Evolutionary conservation across 1,140 invertebrate species (phyloP).

Genomic region (Coelopa frigida): DNA sequence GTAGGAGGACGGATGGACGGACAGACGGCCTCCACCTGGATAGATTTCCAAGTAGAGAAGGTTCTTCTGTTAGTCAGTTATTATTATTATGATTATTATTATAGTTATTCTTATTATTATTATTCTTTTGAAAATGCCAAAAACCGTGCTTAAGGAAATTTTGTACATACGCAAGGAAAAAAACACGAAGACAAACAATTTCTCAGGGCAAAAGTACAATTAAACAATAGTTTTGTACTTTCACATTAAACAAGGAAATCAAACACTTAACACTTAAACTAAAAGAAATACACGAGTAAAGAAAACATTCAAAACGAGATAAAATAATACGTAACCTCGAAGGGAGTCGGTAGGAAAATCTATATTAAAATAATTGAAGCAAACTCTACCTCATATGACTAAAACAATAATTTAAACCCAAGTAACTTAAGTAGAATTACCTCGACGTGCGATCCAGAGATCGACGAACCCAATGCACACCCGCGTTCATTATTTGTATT

Average conservation of each 20-base stretch:
- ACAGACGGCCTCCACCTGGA: not conserved
- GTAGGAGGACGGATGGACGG: not conserved
- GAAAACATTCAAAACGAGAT: slow-evolving; percentile 16
- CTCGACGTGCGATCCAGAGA: too few species aligned
- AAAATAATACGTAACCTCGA: slow-evolving; percentile 16
- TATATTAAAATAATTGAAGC: slow-evolving; percentile 16
- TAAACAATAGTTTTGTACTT: slow-evolving; percentile 33
- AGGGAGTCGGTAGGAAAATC: slow-evolving; percentile 13
- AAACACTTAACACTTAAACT: slow-evolving; percentile 10
- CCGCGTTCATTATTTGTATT: too few species aligned
- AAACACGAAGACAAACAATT: slow-evolving; percentile 12
- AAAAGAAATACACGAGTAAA: slow-evolving; percentile 21
- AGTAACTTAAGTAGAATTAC: too few species aligned
- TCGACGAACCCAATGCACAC: too few species aligned
- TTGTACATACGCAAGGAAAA: too few species aligned
- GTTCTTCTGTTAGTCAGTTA: too few species aligned
- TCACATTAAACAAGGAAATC: slow-evolving; percentile 17
- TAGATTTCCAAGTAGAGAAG: too few species aligned
- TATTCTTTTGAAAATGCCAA: too few species aligned
- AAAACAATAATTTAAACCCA: slow-evolving; percentile 20
- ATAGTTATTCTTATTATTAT: too few species aligned
- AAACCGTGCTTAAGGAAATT: too few species aligned
- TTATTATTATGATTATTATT: too few species aligned
- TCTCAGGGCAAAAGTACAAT: slow-evolving; percentile 46
- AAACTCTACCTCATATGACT: slow-evolving; percentile 38